Evolutionary conservation across 2,797 vertebrate genomes (phyloP).

Genomic region (Ambastaia sidthimunki): DNA sequence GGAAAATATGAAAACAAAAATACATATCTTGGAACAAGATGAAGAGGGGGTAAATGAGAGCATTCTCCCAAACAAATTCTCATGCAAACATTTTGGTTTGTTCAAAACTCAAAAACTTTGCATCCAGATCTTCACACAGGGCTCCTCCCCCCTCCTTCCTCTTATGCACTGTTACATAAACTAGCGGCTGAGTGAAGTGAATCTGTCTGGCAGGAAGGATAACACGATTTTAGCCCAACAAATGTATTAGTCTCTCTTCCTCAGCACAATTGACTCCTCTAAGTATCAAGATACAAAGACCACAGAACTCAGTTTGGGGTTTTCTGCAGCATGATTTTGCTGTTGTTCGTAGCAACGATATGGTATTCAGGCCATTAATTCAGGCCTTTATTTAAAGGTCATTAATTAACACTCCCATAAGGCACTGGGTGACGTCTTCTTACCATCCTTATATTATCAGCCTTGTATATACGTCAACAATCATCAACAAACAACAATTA

Average conservation of each 20-base stretch:
- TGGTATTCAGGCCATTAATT: background rate
- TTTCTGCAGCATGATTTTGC: background rate
- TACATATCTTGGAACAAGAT: no score
- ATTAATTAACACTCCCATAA: background rate
- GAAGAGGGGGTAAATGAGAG: no score
- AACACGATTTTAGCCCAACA: slow-evolving; percentile 47
- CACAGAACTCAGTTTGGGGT: background rate
- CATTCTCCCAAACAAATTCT: no score
- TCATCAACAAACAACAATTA: background rate
- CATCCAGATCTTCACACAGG: background rate
- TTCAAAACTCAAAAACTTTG: slow-evolving; percentile 33
- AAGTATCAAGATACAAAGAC: slow-evolving; percentile 18
- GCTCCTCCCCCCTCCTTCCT: background rate
- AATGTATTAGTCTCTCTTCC: slow-evolving; percentile 36
- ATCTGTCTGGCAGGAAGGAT: slow-evolving; percentile 23
- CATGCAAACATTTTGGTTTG: no score
- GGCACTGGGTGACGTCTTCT: background rate
- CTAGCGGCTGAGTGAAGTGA: slow-evolving; percentile 36
- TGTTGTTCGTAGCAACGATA: slow-evolving; percentile 22
- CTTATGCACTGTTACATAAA: slow-evolving; percentile 50
- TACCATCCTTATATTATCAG: background rate
- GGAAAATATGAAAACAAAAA: no score
- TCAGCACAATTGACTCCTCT: background rate
- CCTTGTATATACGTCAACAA: background rate
- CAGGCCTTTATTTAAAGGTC: no score